Evolutionary conservation across 2,888 invertebrate genomes (phyloP), one percentile per base, ranked within the genome.

Genomic region (Tenthredo distinguenda): DNA sequence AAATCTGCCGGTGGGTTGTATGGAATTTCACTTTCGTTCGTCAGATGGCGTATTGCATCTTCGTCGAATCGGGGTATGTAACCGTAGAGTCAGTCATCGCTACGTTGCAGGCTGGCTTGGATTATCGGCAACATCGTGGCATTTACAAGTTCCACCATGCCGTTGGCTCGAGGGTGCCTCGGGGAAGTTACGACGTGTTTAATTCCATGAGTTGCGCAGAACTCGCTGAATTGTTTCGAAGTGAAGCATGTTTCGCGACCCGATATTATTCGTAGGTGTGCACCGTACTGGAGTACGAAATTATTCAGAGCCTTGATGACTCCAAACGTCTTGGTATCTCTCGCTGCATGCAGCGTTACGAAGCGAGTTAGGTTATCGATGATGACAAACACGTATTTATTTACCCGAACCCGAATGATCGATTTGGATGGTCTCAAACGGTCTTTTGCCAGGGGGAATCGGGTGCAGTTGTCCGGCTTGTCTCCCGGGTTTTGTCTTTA

Each of bases 311-410:
- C 79, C n/a, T 81, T 79, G 0, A 89, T 31, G 10, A 86, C 86
- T 0, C 77, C 55, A 15, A 31, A n/a, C 4, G 86, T 34, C 1
- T 77, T 85, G 9, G 86, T 86, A 62, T 85, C 86, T 43, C 85
- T 87, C 0, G 87, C 88, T 7, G 90, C 86, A 21, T 85, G 74
- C 3, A 88, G n/a, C 1, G 84, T 82, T 2, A 85, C 85, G 74
- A 86, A 89, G 40, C 87, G 88, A 0, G 88, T 89, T 10, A 88
- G 77, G 71, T 87, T 88, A 71, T 89, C 88, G 0, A 88, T 84
- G 1, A 88, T 71, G 6, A 81, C 85, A 1, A 89, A 74, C 1
- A 89, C 68, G 37, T 88, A 87, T 58, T 87, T 85, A 68, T 88
- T 88, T 31, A 84, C 47, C 1, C 77, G 55, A 88, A 6, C 88